Conservation (phyloP, 2,797 vertebrate species). For the Mormyrops attenuatus region DNA sequence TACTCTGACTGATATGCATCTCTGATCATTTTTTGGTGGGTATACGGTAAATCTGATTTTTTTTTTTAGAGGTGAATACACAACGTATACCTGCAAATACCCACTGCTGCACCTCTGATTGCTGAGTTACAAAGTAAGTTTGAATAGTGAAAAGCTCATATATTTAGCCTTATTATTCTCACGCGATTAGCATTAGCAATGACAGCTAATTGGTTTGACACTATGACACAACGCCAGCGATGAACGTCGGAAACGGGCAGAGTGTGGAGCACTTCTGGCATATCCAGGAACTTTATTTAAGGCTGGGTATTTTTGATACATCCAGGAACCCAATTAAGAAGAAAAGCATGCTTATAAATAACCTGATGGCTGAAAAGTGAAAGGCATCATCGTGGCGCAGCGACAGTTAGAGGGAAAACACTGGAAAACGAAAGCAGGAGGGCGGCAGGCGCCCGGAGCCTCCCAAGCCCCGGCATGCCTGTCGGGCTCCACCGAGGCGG, state of each 20-base stretch:
- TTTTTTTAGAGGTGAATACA: background rate
- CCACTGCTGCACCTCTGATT: background rate
- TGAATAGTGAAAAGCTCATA: slow-evolving; percentile 48
- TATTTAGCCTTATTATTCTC: slow-evolving; percentile 54
- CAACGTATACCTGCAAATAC: background rate
- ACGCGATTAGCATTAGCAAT: slow-evolving; percentile 58
- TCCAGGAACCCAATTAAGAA: slow-evolving; percentile 30
- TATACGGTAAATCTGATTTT: background rate
- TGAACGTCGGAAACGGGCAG: background rate
- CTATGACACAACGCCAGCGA: background rate
- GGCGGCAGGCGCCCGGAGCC: background rate
- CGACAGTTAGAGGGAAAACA: background rate
- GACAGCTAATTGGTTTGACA: slow-evolving; percentile 23
- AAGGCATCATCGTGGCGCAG: background rate
- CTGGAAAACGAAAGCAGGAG: background rate
- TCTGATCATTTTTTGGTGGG: background rate
- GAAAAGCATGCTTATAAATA: slow-evolving; percentile 51
- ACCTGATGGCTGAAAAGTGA: slow-evolving; percentile 46
- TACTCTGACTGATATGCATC: background rate
- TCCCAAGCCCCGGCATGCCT: background rate
- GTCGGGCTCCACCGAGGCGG: background rate
- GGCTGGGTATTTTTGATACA: slow-evolving; percentile 20
- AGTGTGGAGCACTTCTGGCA: slow-evolving; percentile 5
- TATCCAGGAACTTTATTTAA: slow-evolving; percentile 34
- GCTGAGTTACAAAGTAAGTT: background rate